Percentiles rank a stretch among this genome's conserved stretches.
Evolutionary conservation across 2,797 vertebrate species (phyloP).

Genomic region (Loris lydekkerianus): DNA sequence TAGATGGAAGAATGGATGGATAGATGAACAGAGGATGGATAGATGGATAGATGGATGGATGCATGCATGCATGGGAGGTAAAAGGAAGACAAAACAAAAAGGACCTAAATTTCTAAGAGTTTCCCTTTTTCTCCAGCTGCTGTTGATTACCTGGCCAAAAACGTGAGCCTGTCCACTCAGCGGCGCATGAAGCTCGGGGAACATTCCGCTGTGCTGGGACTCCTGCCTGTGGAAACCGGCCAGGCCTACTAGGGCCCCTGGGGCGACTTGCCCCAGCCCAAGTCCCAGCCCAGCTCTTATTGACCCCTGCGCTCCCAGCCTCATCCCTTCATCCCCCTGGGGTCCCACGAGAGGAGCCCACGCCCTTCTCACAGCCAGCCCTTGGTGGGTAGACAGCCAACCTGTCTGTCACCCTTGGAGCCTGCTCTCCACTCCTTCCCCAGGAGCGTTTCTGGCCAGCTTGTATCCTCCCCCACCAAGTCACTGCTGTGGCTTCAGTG

Average conservation of each 20-base stretch:
- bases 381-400: neutral
- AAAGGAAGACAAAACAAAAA: neutral
- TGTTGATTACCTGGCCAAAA: conserved; percentile 98
- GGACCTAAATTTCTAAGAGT: conserved; percentile 32
- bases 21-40: neutral
- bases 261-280: conserved; percentile 56
- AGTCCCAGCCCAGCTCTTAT: conserved; percentile 38
- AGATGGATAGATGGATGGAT: too few species aligned
- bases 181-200: conserved; percentile 97
- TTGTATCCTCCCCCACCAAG: neutral
- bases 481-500: neutral
- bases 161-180: conserved; percentile 96
- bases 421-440: conserved; percentile 16
- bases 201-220: conserved; percentile 96
- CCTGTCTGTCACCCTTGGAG: neutral
- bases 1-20: conserved; percentile 59
- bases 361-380: neutral
- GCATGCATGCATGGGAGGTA: neutral
- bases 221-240: conserved; percentile 96
- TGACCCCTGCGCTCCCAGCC: conserved; percentile 65
- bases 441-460: conserved; percentile 26
- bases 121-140: conserved; percentile 87
- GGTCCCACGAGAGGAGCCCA: conserved; percentile 58
- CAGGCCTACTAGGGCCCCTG: conserved; percentile 94
- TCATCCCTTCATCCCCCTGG: conserved; percentile 7